Evolutionary conservation across 2,797 vertebrate species (phyloP).

Genomic region (Scomberomorus guttatus): DNA sequence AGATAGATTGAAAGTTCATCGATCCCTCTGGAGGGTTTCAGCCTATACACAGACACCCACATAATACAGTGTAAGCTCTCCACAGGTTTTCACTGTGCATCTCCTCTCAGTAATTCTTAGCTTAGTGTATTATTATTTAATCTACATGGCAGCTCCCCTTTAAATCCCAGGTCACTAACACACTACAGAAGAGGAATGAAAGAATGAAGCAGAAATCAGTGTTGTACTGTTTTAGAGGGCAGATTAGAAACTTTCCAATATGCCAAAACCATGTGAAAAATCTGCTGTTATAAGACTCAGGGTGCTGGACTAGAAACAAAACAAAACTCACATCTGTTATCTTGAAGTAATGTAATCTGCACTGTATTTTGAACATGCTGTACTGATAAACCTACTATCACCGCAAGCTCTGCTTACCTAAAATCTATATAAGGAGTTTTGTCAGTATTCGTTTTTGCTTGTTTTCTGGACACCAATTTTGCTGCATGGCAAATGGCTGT

Average conservation of each 20-base stretch:
- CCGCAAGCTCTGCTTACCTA: neutral
- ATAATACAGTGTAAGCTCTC: slow-evolving; percentile 11
- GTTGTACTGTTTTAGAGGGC: neutral
- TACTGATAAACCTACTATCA: neutral
- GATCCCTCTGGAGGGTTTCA: slow-evolving; percentile 16
- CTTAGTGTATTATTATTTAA: slow-evolving; percentile 40
- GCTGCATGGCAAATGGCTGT: neutral
- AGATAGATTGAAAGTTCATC: slow-evolving; percentile 9
- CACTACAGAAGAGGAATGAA: neutral
- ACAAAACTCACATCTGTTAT: slow-evolving; percentile 1
- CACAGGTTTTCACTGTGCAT: slow-evolving; percentile 35
- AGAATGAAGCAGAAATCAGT: slow-evolving; percentile 10
- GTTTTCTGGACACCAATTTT: neutral
- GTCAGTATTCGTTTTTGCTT: neutral
- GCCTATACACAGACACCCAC: slow-evolving; percentile 3
- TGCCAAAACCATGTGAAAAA: neutral
- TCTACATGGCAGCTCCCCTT: slow-evolving; percentile 37
- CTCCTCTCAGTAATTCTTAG: slow-evolving; percentile 48
- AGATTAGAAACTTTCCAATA: slow-evolving; percentile 12
- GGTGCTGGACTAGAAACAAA: neutral
- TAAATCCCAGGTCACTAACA: slow-evolving; percentile 47
- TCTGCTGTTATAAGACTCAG: neutral
- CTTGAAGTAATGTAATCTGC: neutral
- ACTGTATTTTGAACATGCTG: neutral
- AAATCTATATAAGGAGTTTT: neutral